phyloP scores from a whole-genome alignment of 2,888 invertebrate species.

The Sphaerophoria rueppellii region DNA sequence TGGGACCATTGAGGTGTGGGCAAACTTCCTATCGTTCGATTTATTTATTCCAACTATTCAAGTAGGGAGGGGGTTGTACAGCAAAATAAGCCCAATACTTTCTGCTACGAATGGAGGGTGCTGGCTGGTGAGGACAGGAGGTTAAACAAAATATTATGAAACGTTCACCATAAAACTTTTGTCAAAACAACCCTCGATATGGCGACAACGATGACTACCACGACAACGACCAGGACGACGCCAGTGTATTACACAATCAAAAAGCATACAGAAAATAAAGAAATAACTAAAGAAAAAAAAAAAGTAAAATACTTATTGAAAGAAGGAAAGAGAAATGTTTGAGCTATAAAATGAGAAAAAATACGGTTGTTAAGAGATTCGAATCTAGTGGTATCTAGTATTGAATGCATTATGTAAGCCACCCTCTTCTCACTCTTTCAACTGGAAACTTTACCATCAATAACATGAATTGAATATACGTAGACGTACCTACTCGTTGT shows the following conservation, averaged over 20 bases:
- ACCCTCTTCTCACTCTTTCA: conserved; percentile 44
- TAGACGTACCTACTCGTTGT: not conserved
- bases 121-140: not conserved
- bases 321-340: conserved; percentile 25
- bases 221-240: conserved; percentile 27
- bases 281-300: conserved; percentile 5
- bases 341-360: conserved; percentile 45
- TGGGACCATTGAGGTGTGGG: not conserved
- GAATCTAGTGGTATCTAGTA: conserved; percentile 68
- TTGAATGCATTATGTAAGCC: conserved; percentile 70
- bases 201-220: conserved; percentile 10
- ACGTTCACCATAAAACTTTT: conserved; percentile 70
- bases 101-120: not conserved
- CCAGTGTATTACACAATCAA: conserved; percentile 57
- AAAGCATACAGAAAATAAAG: conserved; percentile 28
- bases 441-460: conserved; percentile 60
- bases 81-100: conserved; percentile 32
- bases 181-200: conserved; percentile 51
- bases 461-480: conserved; percentile 43
- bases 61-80: conserved; percentile 15
- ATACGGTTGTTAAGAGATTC: conserved; percentile 66
- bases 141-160: conserved; percentile 67
- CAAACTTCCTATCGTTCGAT: conserved; percentile 50
- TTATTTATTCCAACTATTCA: conserved; percentile 64
- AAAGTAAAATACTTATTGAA: not conserved